Evolutionary conservation across 2,113 vertebrate species (phyloP).

Genomic region (Equus przewalskii): DNA sequence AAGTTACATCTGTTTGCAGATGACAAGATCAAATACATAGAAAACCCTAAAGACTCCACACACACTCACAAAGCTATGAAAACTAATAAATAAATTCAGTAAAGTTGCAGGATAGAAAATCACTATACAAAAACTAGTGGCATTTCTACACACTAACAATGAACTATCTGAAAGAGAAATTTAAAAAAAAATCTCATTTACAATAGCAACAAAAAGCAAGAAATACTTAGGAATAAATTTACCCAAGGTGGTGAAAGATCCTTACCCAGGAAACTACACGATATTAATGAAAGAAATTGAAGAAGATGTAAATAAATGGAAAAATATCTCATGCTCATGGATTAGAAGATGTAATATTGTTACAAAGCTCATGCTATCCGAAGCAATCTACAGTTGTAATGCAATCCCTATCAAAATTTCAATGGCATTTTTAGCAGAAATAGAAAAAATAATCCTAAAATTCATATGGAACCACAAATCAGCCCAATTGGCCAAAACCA

Average conservation of each 20-base stretch:
- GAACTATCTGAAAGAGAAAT: neutral
- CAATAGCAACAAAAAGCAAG: neutral
- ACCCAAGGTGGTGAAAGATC: neutral
- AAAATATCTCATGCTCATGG: neutral
- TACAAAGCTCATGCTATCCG: neutral
- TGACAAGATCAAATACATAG: neutral
- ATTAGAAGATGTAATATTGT: neutral
- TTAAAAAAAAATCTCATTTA: neutral
- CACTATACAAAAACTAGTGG: neutral
- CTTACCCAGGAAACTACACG: neutral
- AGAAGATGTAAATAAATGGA: neutral
- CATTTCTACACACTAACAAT: neutral
- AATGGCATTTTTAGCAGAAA: neutral
- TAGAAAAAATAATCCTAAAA: neutral
- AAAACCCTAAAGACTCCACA: neutral
- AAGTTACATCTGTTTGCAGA: neutral
- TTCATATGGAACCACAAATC: neutral
- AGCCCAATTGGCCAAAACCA: neutral
- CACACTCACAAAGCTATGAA: neutral
- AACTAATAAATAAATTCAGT: neutral
- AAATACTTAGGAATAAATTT: neutral
- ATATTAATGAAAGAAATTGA: neutral
- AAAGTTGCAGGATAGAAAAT: neutral
- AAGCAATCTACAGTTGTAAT: neutral
- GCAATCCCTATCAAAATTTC: neutral